A percentile compares a stretch with the other conserved stretches of the same genome.
Evolutionary conservation across 2,797 vertebrate genomes (phyloP).

Genomic region (Lagocephalus sceleratus): DNA sequence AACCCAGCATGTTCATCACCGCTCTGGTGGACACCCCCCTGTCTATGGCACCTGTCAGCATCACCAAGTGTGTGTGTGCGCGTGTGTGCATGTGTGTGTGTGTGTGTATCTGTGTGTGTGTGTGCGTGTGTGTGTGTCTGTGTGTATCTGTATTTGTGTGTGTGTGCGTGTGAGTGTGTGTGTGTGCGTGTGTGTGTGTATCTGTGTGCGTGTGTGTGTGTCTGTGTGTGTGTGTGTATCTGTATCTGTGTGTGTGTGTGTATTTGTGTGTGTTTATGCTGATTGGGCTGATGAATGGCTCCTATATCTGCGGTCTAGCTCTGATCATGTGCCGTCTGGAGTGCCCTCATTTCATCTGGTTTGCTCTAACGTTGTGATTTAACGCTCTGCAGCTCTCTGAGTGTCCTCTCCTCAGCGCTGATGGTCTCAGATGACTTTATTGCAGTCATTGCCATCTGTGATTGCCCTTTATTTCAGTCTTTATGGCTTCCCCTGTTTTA

Average conservation of each 20-base stretch:
- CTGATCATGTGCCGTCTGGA: conserved; percentile 19
- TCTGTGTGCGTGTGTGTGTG: conserved; percentile 4
- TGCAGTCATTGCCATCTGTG: conserved; percentile 32
- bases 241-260: conserved; percentile 1
- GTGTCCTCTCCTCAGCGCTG: conserved; percentile 16
- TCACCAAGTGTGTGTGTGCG: too few species aligned
- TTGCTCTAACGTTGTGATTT: conserved; percentile 25
- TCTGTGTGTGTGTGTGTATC: neutral
- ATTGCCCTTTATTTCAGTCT: conserved; percentile 37
- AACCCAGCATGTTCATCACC: too few species aligned
- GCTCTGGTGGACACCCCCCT: too few species aligned
- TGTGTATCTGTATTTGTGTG: too few species aligned
- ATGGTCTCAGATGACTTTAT: conserved; percentile 41
- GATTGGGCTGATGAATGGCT: conserved; percentile 5
- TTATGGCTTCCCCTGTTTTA: neutral
- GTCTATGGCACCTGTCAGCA: too few species aligned
- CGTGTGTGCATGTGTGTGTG: too few species aligned
- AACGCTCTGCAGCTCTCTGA: conserved; percentile 16
- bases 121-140: too few species aligned
- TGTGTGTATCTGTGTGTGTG: too few species aligned
- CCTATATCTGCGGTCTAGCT: conserved; percentile 6
- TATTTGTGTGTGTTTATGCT: neutral
- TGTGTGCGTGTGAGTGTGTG: too few species aligned
- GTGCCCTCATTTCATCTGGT: conserved; percentile 30
- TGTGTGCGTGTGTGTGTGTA: too few species aligned